phyloP scores from a whole-genome alignment of 2,888 invertebrate genomes.

The Luperina nickerlii region DNA sequence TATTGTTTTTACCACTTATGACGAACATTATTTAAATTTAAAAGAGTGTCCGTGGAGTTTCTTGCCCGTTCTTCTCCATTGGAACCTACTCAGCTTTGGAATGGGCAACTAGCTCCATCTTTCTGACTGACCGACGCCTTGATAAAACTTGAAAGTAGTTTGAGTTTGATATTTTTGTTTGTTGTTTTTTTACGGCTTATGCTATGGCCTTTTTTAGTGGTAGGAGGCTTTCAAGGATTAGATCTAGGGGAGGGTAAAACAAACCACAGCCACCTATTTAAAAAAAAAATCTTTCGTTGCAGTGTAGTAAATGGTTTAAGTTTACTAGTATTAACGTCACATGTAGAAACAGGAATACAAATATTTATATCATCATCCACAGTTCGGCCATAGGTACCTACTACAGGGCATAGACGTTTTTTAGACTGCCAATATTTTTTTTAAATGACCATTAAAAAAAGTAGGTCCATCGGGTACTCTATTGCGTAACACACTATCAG shows the following conservation, averaged over 20 bases:
- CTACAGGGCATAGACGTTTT: too few species aligned
- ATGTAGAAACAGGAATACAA: not conserved
- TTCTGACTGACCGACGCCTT: not conserved
- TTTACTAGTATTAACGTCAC: not conserved
- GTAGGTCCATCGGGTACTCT: too few species aligned
- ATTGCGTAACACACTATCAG: too few species aligned
- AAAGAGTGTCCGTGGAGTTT: not conserved
- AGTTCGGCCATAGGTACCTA: too few species aligned
- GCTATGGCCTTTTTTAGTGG: not conserved
- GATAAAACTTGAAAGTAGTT: not conserved
- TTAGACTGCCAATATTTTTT: too few species aligned
- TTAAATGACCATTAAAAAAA: too few species aligned
- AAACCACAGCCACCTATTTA: not conserved
- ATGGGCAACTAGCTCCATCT: not conserved
- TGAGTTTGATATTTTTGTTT: not conserved
- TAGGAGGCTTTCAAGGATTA: conserved; percentile 5
- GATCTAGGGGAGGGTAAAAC: too few species aligned
- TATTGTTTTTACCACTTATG: not conserved
- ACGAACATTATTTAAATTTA: not conserved
- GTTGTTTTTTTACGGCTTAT: not conserved
- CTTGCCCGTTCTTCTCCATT: not conserved
- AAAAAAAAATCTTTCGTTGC: not conserved
- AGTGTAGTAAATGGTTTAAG: not conserved
- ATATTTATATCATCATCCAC: not conserved
- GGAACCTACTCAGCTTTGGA: not conserved